These are phyloP conservation scores for Knipowitschia caucasica DNA, from an alignment of 2,797 vertebrate genomes.

Conservation along the genomic window DNA sequence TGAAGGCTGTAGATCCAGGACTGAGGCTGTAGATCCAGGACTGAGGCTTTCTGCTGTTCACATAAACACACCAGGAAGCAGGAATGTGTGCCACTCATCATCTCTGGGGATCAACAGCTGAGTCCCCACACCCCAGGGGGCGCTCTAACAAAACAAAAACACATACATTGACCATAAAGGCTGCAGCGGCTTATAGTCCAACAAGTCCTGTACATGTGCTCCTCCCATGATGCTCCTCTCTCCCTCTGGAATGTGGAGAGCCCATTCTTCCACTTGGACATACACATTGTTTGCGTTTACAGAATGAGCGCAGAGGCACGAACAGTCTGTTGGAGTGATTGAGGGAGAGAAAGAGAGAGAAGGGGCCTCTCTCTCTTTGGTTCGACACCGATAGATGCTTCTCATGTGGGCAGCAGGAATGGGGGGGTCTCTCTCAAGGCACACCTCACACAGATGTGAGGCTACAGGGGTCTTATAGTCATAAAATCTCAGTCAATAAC, in stretches of 20 bases:
- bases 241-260: constrained; percentile 43
- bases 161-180: too few species aligned
- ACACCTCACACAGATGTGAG: constrained; percentile 28
- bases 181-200: too few species aligned
- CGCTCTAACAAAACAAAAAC: too few species aligned
- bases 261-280: constrained; percentile 20
- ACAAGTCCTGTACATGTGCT: constrained; percentile 42
- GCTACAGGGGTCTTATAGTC: too few species aligned
- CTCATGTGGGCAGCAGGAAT: constrained; percentile 37
- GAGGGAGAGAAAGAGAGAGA: constrained; percentile 9
- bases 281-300: constrained; percentile 33
- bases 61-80: too few species aligned
- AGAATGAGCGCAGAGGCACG: constrained; percentile 23
- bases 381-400: constrained; percentile 22
- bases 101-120: too few species aligned
- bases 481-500: too few species aligned
- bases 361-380: constrained; percentile 27
- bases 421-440: constrained; percentile 22
- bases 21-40: too few species aligned
- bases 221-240: constrained; percentile 18
- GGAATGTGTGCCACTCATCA: too few species aligned
- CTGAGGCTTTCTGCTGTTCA: too few species aligned
- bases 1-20: too few species aligned
- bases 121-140: too few species aligned
- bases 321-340: background rate